Base-by-base conservation (phyloP, 2,113 vertebrate genomes). In the Prolemur simus region DNA sequence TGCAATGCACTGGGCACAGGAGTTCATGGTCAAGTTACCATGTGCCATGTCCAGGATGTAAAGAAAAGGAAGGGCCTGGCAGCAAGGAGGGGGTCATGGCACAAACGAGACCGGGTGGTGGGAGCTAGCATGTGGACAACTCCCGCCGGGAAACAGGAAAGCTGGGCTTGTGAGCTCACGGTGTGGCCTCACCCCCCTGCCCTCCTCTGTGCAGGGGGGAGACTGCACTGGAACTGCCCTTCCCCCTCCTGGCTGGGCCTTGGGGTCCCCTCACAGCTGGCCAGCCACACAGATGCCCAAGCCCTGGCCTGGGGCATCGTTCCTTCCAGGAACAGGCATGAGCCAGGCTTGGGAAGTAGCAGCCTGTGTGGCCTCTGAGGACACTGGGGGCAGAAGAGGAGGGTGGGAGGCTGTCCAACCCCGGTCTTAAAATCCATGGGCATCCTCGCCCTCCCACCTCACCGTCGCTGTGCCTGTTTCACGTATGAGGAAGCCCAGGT, bases 131-230 rank as follows among this genome's bases (percentile, higher is more conserved):
- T 3, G 5, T 45, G 15, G 73, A 1, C 12, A 78, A n/a, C 37
- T 15, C 25, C 39, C 3, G 29, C 6, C n/a, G 21, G 27, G 49
- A 66, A 91, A 54, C 27, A 25, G 29, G 69, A 66, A 39, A 56
- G 13, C 56, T 21, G 9, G 12, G 18, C 8, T 21, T 17, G 27
- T 69, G 17, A 23, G 39, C 73, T 32, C 74, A 49, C 0, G 0
- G 8, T 2, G 7, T 17, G 27, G 56, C 78, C 69, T 66, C 20
- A 56, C 71, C 63, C n/a, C 47, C 0, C 0, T 5, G 32, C 11
- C 52, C 49, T 64, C 45, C 9, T 29, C 3, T 0, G 74, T 18
- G 12, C 39, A 25, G 9, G 2, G 0, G 17, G 29, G 64, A 84
- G 10, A 3, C 64, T 1, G 21, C 13, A 32, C 69, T 1, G 0